Evolutionary conservation across 2,797 vertebrate species (phyloP), one percentile per base, ranked within the genome.

Genomic region (Acestrorhynchus altus): DNA sequence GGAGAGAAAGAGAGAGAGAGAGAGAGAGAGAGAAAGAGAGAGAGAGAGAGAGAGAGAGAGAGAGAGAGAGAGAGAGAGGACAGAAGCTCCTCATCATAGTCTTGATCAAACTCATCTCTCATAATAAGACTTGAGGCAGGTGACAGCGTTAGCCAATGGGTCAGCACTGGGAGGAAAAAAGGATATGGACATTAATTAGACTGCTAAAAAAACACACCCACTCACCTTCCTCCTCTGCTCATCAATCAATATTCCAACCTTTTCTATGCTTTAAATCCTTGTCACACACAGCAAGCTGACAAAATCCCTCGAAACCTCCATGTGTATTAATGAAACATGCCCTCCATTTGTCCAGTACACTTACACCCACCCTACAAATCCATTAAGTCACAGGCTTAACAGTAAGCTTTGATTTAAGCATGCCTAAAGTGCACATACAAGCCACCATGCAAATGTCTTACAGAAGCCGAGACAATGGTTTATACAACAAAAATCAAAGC

Each of bases 321-420:
- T 67, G 42, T 39, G 51, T 60, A 74, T 61, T 61, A 44, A 71
- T 52, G 26, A 80, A 54, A 73, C 24, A 9, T n/a, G 47, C 28
- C 26, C 42, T 73, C 67, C 49, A 10, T 64, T 77, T 71, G 52
- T 71, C 60, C 47, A 71, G 69, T 46, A 47, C 77, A 49, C 75
- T 78, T 24, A 57, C 44, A 16, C 31, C 22, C 52, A 28, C 60
- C 64, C 61, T 56, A 49, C 26, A 69, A 77, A 70, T 77, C 68
- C 59, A 42, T 64, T 64, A 46, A 11, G 22, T 31, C 42, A 13
- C 28, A 54, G 26, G 51, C 56, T 22, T 42, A 68, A 47, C 20
- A 1, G 60, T 42, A 56, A 16, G 56, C 20, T 40, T 20, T 22
- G 51, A 11, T n/a, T 47, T 71, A 64, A 74, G 12, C 11, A 47